Percentiles rank a stretch among this genome's conserved stretches.
Conservation (phyloP, 2,113 vertebrate species). For the Psammodynastes pulverulentus region DNA sequence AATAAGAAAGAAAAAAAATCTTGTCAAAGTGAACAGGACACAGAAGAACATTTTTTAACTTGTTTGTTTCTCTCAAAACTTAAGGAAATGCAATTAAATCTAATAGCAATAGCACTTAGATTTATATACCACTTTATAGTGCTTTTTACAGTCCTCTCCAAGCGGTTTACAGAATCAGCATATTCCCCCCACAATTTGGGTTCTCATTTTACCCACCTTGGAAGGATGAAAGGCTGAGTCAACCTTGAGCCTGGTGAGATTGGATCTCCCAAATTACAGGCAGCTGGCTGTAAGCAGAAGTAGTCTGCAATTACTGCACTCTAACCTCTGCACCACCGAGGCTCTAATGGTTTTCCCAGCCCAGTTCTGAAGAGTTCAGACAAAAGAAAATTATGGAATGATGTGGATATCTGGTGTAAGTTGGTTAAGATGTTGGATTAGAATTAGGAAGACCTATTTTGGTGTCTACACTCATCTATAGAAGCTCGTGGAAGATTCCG, state of each 20-base stretch:
- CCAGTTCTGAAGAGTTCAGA: background rate
- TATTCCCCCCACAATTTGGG: no score
- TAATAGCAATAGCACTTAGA: no score
- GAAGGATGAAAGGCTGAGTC: no score
- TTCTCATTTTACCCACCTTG: no score
- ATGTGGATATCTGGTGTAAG: background rate
- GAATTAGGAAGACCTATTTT: background rate
- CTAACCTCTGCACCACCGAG: no score
- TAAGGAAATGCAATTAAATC: background rate
- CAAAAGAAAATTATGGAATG: background rate
- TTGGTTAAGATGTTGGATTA: background rate
- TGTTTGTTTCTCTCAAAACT: background rate
- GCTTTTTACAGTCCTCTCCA: no score
- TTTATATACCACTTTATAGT: no score
- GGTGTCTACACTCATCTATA: background rate
- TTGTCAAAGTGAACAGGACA: background rate
- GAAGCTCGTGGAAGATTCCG: background rate
- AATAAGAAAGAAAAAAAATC: background rate
- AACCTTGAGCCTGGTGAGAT: no score
- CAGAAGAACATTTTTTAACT: background rate
- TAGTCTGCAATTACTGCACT: no score
- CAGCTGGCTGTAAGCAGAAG: no score
- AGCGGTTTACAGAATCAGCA: no score
- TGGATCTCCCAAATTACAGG: no score
- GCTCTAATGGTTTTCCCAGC: background rate